A percentile compares a stretch with the other conserved stretches of the same genome.
These are phyloP conservation scores for Lasioglossum figueresi DNA, from an alignment of 2,888 invertebrate genomes.

Conservation along the genomic window DNA sequence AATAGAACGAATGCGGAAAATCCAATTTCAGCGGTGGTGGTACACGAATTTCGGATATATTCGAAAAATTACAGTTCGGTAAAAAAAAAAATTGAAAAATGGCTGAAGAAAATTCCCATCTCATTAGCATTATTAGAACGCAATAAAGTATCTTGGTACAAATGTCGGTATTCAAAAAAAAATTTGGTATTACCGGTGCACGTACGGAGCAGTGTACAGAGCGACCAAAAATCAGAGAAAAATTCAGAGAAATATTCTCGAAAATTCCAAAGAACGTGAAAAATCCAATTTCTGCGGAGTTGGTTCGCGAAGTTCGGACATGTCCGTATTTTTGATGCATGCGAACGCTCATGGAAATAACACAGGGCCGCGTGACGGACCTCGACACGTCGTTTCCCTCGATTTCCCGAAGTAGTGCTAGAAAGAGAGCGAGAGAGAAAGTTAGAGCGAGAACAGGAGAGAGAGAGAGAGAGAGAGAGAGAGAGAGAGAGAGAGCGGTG, in stretches of 20 bases:
- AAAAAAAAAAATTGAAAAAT: neutral
- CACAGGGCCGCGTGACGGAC: neutral
- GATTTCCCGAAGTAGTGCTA: conserved; percentile 28
- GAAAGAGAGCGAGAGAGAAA: neutral
- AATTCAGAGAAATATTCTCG: neutral
- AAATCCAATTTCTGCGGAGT: neutral
- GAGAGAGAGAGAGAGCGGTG: neutral
- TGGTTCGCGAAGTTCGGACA: neutral
- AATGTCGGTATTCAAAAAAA: too few species aligned
- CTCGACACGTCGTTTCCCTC: conserved; percentile 7
- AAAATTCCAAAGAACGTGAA: neutral
- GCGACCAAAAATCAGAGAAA: neutral
- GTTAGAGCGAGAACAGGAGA: too few species aligned
- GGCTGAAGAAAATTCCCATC: neutral
- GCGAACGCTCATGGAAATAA: conserved; percentile 4
- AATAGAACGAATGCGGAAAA: neutral
- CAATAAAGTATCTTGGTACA: neutral
- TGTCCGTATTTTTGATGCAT: neutral
- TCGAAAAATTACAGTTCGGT: neutral
- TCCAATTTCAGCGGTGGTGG: too few species aligned
- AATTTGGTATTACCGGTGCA: neutral
- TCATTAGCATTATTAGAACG: neutral
- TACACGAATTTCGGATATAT: too few species aligned
- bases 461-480: neutral
- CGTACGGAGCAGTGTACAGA: neutral